Evolutionary conservation across 2,888 invertebrate genomes (phyloP), one percentile per base, ranked within the genome.

Genomic region (Acheta domesticus): DNA sequence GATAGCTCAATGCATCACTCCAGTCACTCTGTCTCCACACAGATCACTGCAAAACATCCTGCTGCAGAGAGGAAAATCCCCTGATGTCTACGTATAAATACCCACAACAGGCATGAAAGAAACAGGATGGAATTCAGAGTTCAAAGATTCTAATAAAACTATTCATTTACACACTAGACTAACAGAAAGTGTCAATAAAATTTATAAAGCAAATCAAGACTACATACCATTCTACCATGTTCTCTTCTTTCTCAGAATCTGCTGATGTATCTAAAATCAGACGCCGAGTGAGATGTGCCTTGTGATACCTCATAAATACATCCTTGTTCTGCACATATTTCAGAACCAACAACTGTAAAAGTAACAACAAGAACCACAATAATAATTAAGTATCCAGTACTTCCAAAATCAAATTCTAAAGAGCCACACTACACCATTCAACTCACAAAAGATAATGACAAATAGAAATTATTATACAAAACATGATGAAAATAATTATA

Each of bases 321-420:
- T 99, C 99, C 87, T 99, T 99, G 88, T 99, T 99, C 87, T 96
- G 96, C 83, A 99, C 97, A 88, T 99, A 99, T 87, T 99, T 99
- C 83, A 99, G 90, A 83, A 99, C 98, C 86, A 99, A 89, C 82
- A 99, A 88, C 89, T 89, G 84, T 48, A 86, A 86, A 77, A 79
- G 83, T 84, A 77, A 36, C 23, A 23, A 23, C 36, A 36, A 36
- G 36, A 36, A 50, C 20, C 8, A 75, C 11, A 62, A 50, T 20
- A 21, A 62, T 79, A 50, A n/a, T n/a, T n/a, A n/a, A 62, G 36
- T 76, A 62, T 77, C 20, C 50, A 50, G 75, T 75, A 1, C 3
- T 36, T 36, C 8, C 36, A 36, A 36, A 36, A 36, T 36, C 8
- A 36, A 8, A 36, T 36, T 36, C 36, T 36, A 36, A 36, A 36